Evolutionary conservation across 2,113 vertebrate genomes (phyloP).

Genomic region (Phaethon lepturus): DNA sequence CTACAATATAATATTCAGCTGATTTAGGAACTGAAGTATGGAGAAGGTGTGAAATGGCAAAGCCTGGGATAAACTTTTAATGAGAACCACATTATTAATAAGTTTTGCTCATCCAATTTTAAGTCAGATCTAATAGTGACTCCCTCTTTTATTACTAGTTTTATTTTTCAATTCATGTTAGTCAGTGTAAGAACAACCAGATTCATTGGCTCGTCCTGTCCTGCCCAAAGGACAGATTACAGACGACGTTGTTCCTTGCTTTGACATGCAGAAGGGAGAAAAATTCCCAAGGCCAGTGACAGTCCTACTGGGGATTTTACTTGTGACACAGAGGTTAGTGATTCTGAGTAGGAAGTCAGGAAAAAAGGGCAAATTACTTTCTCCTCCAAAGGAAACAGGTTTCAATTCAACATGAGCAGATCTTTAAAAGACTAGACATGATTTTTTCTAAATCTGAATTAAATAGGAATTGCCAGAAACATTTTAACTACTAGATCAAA

Average conservation of each 20-base stretch:
- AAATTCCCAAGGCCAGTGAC: not conserved
- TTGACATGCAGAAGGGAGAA: not conserved
- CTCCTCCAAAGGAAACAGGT: not conserved
- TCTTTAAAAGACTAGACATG: not conserved
- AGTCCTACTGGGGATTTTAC: not conserved
- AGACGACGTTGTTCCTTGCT: not conserved
- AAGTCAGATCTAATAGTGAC: not conserved
- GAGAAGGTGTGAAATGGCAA: not conserved
- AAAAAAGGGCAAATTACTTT: not conserved
- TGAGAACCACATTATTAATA: not conserved
- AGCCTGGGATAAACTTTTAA: not conserved
- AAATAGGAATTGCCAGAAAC: not conserved
- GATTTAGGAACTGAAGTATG: accelerated
- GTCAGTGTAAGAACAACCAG: not conserved
- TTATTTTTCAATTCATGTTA: not conserved
- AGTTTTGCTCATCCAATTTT: not conserved
- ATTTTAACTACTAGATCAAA: not conserved
- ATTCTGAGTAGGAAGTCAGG: not conserved
- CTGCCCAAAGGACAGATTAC: not conserved
- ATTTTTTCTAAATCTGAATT: not conserved
- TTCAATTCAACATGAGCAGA: not conserved
- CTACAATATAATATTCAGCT: not conserved
- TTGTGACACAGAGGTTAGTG: not conserved
- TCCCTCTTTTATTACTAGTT: not conserved
- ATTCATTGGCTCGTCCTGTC: not conserved